phyloP scores from a whole-genome alignment of 2,888 invertebrate genomes.

The Siphlonurus alternatus region DNA sequence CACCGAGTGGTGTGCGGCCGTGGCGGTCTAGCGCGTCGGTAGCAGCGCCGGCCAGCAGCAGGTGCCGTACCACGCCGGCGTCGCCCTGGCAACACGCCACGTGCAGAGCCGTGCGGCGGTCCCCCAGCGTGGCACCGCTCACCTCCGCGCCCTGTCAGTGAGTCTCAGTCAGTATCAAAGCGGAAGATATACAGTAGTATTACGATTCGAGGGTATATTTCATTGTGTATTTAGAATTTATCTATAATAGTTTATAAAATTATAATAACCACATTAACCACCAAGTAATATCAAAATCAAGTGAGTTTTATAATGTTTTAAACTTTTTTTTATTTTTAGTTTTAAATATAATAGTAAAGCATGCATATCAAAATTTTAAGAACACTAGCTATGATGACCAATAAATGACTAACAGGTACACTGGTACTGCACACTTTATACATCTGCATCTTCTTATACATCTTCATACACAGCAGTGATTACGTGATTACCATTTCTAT shows the following conservation, averaged over 20 bases:
- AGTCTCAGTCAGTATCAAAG: constrained; percentile 2
- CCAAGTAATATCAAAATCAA: no score
- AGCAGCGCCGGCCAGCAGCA: constrained; percentile 62
- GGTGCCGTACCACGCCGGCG: constrained; percentile 44
- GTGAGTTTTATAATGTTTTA: no score
- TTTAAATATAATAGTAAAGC: no score
- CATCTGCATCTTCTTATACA: no score
- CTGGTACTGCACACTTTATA: no score
- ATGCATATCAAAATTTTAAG: no score
- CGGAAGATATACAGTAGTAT: not conserved
- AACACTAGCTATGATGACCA: no score
- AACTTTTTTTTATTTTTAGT: no score
- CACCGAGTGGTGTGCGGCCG: constrained; percentile 52
- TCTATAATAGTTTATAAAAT: not conserved
- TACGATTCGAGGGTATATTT: constrained; percentile 2
- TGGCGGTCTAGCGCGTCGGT: constrained; percentile 60
- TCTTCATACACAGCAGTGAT: no score
- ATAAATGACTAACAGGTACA: no score
- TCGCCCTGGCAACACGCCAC: constrained; percentile 60
- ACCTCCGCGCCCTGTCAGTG: constrained; percentile 54
- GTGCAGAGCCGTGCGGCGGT: constrained; percentile 63
- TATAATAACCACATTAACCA: constrained; percentile 4
- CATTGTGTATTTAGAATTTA: constrained; percentile 5
- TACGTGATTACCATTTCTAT: constrained; percentile 25
- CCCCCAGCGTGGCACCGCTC: constrained; percentile 46